Conservation (phyloP, 2,797 vertebrate genomes). For the Sebastes minor region DNA sequence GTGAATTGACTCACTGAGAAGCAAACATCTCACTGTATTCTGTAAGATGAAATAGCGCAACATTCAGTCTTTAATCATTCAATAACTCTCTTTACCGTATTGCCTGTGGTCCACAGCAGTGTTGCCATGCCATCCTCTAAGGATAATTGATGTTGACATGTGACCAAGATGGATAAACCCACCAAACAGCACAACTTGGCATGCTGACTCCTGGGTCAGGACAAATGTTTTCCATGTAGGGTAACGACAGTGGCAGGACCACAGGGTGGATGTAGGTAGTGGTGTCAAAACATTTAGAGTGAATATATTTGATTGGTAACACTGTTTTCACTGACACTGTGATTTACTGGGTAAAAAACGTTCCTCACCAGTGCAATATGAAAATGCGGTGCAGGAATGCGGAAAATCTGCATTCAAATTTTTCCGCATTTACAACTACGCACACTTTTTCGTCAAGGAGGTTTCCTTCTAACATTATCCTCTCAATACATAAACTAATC, state of each 20-base stretch:
- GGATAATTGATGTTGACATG: constrained; percentile 30
- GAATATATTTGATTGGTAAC: constrained; percentile 32
- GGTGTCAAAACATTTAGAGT: constrained; percentile 51
- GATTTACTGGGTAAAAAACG: not conserved
- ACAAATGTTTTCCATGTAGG: constrained; percentile 40
- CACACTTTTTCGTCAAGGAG: too few relatives aligned
- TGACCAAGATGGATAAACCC: constrained; percentile 43
- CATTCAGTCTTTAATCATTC: not conserved
- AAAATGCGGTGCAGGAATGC: not conserved
- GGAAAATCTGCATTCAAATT: too few relatives aligned
- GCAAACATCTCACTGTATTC: not conserved
- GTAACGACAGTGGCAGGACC: constrained; percentile 18
- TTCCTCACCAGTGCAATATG: not conserved
- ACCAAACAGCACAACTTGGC: constrained; percentile 26
- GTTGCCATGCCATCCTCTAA: not conserved
- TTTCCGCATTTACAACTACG: too few relatives aligned
- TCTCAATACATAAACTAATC: not conserved
- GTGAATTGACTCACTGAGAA: constrained; percentile 3
- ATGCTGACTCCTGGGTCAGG: constrained; percentile 16
- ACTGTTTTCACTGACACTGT: constrained; percentile 7
- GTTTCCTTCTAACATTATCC: not conserved
- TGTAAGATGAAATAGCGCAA: not conserved
- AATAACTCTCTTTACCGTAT: not conserved
- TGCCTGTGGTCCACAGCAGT: not conserved
- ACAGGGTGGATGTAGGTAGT: constrained; percentile 7